Evolutionary conservation across 2,888 invertebrate species (phyloP), one percentile per base, ranked within the genome.

Genomic region (Thyatira batis): DNA sequence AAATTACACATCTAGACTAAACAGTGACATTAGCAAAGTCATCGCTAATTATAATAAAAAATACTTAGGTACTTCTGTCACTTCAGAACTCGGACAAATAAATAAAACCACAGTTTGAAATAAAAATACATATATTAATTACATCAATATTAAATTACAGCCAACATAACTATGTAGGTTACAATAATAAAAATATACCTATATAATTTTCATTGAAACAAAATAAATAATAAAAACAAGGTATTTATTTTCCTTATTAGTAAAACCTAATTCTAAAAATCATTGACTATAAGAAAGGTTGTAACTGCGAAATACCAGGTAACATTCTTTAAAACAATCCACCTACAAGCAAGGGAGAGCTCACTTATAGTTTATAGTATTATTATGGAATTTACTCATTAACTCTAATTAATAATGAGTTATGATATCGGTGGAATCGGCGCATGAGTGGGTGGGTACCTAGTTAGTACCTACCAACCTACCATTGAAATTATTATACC

Each of bases 41-140:
- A n/a, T n/a, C n/a, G n/a, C n/a, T n/a, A n/a, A n/a, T n/a, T n/a
- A n/a, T n/a, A n/a, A n/a, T n/a, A n/a, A n/a, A n/a, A n/a, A n/a
- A n/a, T n/a, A n/a, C n/a, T n/a, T n/a, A n/a, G n/a, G n/a, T n/a
- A n/a, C n/a, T n/a, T n/a, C n/a, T n/a, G n/a, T n/a, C n/a, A n/a
- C n/a, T 49, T 49, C 27, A 30, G 11, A 11, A 5, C 5, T 13
- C n/a, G 2, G 8, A 17, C 44, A 54, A 39, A 3, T 4, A 13
- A 78, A 85, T 83, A 80, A 81, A 89, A 89, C 83, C 66, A 71
- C 67, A 73, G 53, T 62, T 74, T 81, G 90, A 92, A 92, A 92
- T 92, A 92, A 92, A 92, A 92, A 92, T 92, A 92, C 92, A 92
- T 92, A 92, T 92, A 92, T 92, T 92, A 91, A 89, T 91, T 89